Base-by-base conservation (phyloP, 2,888 invertebrate species). In the Helicoverpa assulta region DNA sequence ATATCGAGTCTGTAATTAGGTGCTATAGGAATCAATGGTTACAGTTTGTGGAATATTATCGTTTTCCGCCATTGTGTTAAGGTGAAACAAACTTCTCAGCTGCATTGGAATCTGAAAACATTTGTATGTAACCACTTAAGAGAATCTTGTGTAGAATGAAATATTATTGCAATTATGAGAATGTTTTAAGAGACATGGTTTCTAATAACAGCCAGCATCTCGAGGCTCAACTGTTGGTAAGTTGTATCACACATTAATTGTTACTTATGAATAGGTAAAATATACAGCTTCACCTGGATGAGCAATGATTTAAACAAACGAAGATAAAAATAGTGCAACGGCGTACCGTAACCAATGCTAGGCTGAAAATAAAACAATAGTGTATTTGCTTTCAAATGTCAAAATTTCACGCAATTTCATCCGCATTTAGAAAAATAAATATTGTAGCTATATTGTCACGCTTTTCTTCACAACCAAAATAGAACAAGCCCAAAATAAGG, bases 1-100 rank as follows among this genome's bases (percentile, higher is more conserved):
- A 71, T 81, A 78, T 77, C 56, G 78, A 82, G 84, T 76, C 73
- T 80, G 76, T 81, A 85, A 84, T 85, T 84, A 78, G 70, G 82
- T 84, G 73, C 70, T 67, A 63, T 76, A 71, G 61, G 73, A 58
- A 53, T 55, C 51, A 67, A 16, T 55, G 57, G 60, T 50, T 10
- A 60, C 37, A 68, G 60, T 66, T 64, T 79, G 56, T 52, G 51
- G 59, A 53, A 64, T 47, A 59, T 74, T 79, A 53, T 66, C 52
- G 51, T 61, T 65, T 68, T 59, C 43, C 16, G 43, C 14, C 19
- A 18, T 37, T 43, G 5, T n/a, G 16, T 56, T 53, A 57, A 51
- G 33, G 51, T 64, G 51, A 29, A 70, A 62, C 18, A 55, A 69
- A 68, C 7, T 1, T 60, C 59, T 70, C 73, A 68, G 68, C 68